phyloP scores from a whole-genome alignment of 2,797 vertebrate genomes.

The Pelodytes ibericus region DNA sequence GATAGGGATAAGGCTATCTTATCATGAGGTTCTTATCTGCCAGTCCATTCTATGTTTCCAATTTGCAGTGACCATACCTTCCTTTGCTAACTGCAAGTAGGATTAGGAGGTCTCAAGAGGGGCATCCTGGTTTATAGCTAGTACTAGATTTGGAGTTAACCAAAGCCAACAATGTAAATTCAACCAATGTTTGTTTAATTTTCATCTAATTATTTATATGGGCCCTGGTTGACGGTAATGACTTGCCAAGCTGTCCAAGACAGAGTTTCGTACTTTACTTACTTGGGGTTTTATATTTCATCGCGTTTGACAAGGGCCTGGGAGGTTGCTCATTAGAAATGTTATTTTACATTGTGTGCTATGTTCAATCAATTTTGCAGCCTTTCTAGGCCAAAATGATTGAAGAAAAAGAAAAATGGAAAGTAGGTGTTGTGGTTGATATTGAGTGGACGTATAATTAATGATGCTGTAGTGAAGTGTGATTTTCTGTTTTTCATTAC shows the following conservation, averaged over 20 bases:
- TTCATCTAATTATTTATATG: no score
- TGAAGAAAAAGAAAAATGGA: neutral
- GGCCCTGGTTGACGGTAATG: no score
- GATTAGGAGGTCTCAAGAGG: no score
- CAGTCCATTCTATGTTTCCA: no score
- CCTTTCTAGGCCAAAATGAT: neutral
- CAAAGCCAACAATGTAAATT: no score
- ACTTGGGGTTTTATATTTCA: conserved; percentile 4
- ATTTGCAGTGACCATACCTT: no score
- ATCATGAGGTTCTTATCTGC: no score
- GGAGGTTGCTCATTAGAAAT: conserved; percentile 8
- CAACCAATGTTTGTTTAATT: no score
- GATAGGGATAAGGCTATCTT: no score
- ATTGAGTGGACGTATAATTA: conserved; percentile 1
- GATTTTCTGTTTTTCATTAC: conserved; percentile 5
- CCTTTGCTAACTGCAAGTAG: no score
- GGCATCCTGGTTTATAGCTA: no score
- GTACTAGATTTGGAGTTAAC: no score
- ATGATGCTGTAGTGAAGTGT: neutral
- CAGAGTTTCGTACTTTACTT: neutral
- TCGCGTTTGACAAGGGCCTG: neutral
- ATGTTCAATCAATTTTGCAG: neutral
- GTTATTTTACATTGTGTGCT: conserved; percentile 4
- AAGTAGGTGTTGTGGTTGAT: neutral
- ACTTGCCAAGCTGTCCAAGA: neutral